phyloP scores from a whole-genome alignment of 2,888 invertebrate genomes.

The Ethmia dodecea region DNA sequence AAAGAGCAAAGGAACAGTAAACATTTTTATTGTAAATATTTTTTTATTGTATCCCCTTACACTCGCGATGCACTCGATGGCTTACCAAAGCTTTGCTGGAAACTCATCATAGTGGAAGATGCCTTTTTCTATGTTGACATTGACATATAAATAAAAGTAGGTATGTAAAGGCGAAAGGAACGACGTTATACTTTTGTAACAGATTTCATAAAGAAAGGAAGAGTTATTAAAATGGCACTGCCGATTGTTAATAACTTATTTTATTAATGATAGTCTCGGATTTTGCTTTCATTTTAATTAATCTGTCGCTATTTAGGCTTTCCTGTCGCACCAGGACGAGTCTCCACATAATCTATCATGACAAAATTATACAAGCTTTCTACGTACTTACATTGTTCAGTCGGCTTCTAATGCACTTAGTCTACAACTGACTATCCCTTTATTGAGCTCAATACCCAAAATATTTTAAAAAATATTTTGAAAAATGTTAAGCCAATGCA shows the following conservation, averaged over 20 bases:
- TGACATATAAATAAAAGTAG: no score
- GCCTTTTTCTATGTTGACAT: no score
- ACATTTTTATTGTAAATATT: constrained; percentile 76
- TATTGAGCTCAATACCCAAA: constrained; percentile 37
- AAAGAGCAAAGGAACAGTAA: constrained; percentile 66
- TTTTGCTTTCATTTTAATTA: neutral
- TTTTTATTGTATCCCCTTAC: constrained; percentile 69
- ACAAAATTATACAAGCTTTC: constrained; percentile 53
- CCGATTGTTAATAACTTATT: no score
- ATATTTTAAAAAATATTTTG: neutral
- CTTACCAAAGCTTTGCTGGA: constrained; percentile 42
- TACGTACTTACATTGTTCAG: constrained; percentile 47
- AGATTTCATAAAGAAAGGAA: no score
- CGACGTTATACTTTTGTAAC: no score
- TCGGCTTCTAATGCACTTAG: constrained; percentile 59
- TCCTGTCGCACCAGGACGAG: constrained; percentile 50
- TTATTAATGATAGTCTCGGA: no score
- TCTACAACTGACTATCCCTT: constrained; percentile 36
- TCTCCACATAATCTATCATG: constrained; percentile 29
- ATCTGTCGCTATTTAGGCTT: neutral
- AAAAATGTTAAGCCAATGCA: no score
- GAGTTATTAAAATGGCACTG: no score
- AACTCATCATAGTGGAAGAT: constrained; percentile 44
- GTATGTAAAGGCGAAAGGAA: no score
- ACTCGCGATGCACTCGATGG: constrained; percentile 60